Evolutionary conservation across 2,888 invertebrate genomes (phyloP).

Genomic region (Amphipyra berbera): DNA sequence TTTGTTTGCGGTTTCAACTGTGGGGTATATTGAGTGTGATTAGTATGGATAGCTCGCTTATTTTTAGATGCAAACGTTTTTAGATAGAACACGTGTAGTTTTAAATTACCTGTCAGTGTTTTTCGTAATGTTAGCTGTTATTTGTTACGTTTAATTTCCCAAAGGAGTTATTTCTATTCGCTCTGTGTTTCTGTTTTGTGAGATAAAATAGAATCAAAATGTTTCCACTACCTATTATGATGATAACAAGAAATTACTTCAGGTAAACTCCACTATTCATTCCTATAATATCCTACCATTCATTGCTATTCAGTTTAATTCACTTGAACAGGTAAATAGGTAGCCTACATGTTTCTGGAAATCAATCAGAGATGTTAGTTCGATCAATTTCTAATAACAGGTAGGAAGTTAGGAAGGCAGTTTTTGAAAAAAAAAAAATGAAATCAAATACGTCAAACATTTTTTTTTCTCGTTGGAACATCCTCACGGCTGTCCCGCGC

Average conservation of each 20-base stretch:
- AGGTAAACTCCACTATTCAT: too few species aligned
- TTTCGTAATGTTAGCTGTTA: slow-evolving; percentile 54
- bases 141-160: slow-evolving; percentile 49
- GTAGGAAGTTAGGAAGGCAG: not conserved
- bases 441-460: not conserved
- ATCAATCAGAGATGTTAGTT: not conserved
- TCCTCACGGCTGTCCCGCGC: too few species aligned
- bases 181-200: slow-evolving; percentile 12
- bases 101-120: slow-evolving; percentile 57
- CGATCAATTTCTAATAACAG: not conserved
- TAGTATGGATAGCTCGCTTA: slow-evolving; percentile 56
- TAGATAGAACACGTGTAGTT: slow-evolving; percentile 62
- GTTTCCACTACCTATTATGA: not conserved
- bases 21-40: slow-evolving; percentile 57
- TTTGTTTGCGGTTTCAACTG: slow-evolving; percentile 58
- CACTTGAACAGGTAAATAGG: not conserved
- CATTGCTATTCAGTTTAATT: not conserved
- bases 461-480: too few species aligned
- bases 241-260: not conserved
- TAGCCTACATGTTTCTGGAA: not conserved
- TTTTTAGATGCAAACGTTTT: slow-evolving; percentile 60
- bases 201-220: slow-evolving; percentile 10
- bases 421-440: not conserved
- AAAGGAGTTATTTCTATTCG: slow-evolving; percentile 22
- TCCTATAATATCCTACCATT: too few species aligned